Base-by-base conservation (phyloP, 2,113 vertebrate genomes). In the Naja naja region DNA sequence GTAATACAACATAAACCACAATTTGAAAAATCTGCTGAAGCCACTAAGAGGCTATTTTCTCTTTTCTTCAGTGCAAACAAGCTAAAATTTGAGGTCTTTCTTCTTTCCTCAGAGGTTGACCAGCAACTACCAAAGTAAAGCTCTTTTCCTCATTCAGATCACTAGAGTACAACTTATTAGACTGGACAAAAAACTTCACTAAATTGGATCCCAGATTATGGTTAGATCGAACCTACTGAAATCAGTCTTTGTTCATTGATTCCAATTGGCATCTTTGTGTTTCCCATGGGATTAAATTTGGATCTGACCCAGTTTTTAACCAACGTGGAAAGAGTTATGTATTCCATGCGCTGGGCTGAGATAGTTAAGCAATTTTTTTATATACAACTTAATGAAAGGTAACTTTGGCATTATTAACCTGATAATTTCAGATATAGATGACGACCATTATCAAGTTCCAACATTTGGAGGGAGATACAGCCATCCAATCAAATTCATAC, bases 101-200 rank as follows among this genome's bases (percentile, higher is more conserved):
- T 0, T 4, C 30, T 23, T 0, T 0, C 0, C 45, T 56, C 54
- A 8, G 56, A 5, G 0, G 49, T 23, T 20, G 34, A 27, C 3
- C 0, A 0, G 0, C 12, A 34, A 7, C 43, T 30, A 16, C 20
- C 39, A 64, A 64, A 87, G 47, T 49, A 52, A 49, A 93, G 4
- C 55, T 60, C 18, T 74, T 60, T n/a, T 54, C 0, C 5, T 0
- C 0, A 1, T 0, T 0, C 0, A 0, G 0, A 1, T 88, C 30
- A 74, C 60, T 1, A 0, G 56, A 56, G 54, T 58, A 39, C 9
- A 23, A 0, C 1, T 2, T 7, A 25, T n/a, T 0, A 7, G 30
- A 0, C 27, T 0, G 11, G 90, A 81, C 81, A 11, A 49, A 0
- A 0, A 30, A 27, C 0, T 86, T 30, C 5, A 39, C 0, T 85